Percentiles rank a stretch among this genome's conserved stretches.
Evolutionary conservation across 2,113 vertebrate species (phyloP).

Genomic region (Macrotis lagotis): DNA sequence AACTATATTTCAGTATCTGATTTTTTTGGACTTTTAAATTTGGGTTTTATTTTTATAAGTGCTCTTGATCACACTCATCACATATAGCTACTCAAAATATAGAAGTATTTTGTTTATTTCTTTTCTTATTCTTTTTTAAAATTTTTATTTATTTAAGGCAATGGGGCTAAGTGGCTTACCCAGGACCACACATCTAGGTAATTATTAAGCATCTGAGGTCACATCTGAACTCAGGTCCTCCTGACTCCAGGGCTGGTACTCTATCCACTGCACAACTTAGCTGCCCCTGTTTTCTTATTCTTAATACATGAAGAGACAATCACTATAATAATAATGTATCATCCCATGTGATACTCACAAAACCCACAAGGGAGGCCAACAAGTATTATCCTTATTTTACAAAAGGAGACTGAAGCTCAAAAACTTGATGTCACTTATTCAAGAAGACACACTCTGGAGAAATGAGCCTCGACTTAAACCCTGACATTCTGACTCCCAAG

Average conservation of each 20-base stretch:
- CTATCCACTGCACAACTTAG: too few species aligned
- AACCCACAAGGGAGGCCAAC: not conserved
- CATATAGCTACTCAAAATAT: not conserved
- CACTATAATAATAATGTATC: not conserved
- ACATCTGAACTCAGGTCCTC: too few species aligned
- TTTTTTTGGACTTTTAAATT: not conserved
- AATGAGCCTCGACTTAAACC: not conserved
- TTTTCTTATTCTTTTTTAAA: too few species aligned
- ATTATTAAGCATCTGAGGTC: too few species aligned
- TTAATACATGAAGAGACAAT: not conserved
- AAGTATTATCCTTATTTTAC: not conserved
- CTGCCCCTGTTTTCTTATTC: too few species aligned
- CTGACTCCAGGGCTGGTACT: too few species aligned
- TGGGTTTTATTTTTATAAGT: not conserved
- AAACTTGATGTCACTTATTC: not conserved
- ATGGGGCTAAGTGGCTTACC: too few species aligned
- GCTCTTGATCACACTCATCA: not conserved
- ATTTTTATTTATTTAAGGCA: not conserved
- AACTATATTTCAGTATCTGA: not conserved
- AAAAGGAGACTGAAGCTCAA: not conserved
- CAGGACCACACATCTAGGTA: too few species aligned
- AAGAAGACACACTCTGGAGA: not conserved
- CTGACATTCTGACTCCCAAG: not conserved
- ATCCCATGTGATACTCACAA: not conserved
- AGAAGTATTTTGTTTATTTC: too few species aligned